phyloP scores from a whole-genome alignment of 2,113 vertebrate species.

The Ploceus nigricollis region DNA sequence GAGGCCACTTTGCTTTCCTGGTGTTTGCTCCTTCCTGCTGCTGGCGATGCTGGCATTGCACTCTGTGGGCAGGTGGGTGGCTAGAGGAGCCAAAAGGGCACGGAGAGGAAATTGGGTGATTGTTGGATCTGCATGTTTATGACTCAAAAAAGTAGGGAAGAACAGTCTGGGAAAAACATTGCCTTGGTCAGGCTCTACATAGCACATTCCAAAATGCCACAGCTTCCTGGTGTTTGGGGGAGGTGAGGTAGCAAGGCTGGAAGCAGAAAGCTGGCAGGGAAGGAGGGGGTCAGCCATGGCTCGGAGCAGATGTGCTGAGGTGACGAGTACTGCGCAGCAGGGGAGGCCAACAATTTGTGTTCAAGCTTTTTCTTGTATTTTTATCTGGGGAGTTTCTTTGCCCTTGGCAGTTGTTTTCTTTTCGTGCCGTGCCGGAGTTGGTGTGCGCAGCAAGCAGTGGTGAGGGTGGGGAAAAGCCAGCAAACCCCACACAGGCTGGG shows the following conservation, averaged over 20 bases:
- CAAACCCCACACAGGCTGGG: fast-evolving
- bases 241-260: background rate
- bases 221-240: background rate
- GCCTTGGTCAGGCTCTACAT: background rate
- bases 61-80: background rate
- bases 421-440: fast-evolving
- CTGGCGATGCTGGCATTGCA: background rate
- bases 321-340: background rate
- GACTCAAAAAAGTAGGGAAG: background rate
- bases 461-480: background rate
- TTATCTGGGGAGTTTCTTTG: too few relatives aligned
- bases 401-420: background rate
- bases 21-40: background rate
- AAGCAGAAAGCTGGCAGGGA: background rate
- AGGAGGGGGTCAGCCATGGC: background rate
- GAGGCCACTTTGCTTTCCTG: background rate
- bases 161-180: background rate
- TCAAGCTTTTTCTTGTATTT: background rate
- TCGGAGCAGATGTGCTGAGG: background rate
- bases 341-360: background rate
- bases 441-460: background rate
- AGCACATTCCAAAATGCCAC: background rate
- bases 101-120: fast-evolving
- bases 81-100: background rate
- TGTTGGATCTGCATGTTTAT: background rate